Base-by-base conservation (phyloP, 2,797 vertebrate species). In the Sciurus vulgaris region DNA sequence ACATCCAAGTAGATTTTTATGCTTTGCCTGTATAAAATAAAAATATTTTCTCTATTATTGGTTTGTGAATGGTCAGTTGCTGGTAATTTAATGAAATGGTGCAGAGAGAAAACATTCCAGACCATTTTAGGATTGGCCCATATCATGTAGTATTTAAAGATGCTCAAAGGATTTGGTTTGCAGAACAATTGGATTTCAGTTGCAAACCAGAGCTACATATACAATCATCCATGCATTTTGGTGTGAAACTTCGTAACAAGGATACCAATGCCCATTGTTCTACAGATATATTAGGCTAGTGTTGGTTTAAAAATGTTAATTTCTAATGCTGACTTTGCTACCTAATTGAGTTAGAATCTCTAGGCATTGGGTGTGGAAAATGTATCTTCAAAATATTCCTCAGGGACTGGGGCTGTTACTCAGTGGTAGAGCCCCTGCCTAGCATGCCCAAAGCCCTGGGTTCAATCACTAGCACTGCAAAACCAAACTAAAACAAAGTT, bases 21-120 rank as follows among this genome's bases (percentile, higher is more conserved):
- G n/a, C 24, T 65, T 85, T 91, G 47, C 56, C 51, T 83, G 14
- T 51, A 70, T 41, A 90, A 93, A 59, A 82, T 81, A 81, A 86
- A 59, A 54, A 51, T 86, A 17, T 74, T 83, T 97, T 88, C n/a
- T 95, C 61, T 81, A 4, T 72, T 73, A 47, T 33, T 72, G 30
- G 59, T 59, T 92, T 94, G 41, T 47, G 86, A 73, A 77, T 94
- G 47, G 33, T 86, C 78, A 47, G 26, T 54, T 95, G 30, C 56
- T 89, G 56, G 28, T 82, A 63, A 93, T 63, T 92, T 88, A 38
- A 35, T 83, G 28, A 73, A 93, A 20, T 81, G 20, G 13, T 51
- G 70, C n/a, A 70, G 67, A 88, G 30, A 73, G 61, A 89, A 82
- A 82, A 89, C 30, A n/a, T 89, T 77, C 41, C 63, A 83, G 70